phyloP scores from a whole-genome alignment of 23 tunicate genomes.

The Halocynthia aurantium region DNA sequence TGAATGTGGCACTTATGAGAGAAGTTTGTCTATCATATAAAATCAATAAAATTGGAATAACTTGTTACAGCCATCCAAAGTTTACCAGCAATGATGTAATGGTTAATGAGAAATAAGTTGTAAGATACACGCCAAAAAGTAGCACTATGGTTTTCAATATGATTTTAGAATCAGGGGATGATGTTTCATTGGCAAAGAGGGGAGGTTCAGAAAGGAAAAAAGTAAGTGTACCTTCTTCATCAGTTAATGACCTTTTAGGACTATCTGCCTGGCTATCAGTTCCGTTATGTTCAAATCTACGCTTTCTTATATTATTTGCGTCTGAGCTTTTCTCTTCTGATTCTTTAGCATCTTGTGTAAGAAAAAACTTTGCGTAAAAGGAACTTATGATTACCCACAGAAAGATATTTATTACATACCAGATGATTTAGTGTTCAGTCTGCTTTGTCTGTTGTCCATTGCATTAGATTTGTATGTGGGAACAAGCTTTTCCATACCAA shows the following conservation, averaged over 20 bases:
- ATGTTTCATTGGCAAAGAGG: too few relatives aligned
- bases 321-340: conserved; percentile 18
- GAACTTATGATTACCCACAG: not conserved
- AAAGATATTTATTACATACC: not conserved
- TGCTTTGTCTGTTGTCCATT: conserved; percentile 5
- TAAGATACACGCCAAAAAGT: too few relatives aligned
- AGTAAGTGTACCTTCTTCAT: conserved; percentile 58
- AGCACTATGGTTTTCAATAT: too few relatives aligned
- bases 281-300: conserved; percentile 60
- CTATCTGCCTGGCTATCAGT: conserved; percentile 58
- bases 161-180: too few relatives aligned
- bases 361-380: not conserved
- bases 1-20: too few relatives aligned
- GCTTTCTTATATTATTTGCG: conserved; percentile 28
- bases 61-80: too few relatives aligned
- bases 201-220: too few relatives aligned
- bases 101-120: too few relatives aligned
- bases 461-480: not conserved
- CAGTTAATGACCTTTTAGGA: conserved; percentile 73
- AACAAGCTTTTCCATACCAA: conserved; percentile 63
- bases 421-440: not conserved
- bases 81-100: too few relatives aligned
- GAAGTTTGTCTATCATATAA: too few relatives aligned
- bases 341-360: conserved; percentile 6
- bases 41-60: too few relatives aligned